Conservation (phyloP, 2,797 vertebrate species). For the Graptemys geographica region DNA sequence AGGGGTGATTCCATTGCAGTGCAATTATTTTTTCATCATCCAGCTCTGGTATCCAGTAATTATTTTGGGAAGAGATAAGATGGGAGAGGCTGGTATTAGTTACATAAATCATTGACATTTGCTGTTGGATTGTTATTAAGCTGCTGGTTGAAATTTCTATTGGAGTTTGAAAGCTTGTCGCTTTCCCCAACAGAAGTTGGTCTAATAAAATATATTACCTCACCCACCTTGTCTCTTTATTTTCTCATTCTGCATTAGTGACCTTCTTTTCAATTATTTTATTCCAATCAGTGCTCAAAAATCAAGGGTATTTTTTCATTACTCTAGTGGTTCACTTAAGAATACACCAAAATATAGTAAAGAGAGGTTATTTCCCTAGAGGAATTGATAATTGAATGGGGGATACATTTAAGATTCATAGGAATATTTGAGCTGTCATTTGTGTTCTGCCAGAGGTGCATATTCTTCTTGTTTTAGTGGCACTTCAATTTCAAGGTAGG, state of each 20-base stretch:
- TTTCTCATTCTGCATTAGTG: background rate
- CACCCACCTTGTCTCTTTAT: background rate
- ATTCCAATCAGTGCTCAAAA: conserved; percentile 11
- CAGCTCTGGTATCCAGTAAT: background rate
- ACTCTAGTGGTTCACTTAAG: background rate
- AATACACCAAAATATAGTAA: background rate
- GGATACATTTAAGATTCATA: conserved; percentile 29
- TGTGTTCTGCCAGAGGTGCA: background rate
- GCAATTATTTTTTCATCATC: background rate
- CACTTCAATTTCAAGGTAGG: conserved; percentile 7
- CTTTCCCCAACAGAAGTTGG: background rate
- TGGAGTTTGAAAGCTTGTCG: background rate
- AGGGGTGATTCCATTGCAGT: background rate
- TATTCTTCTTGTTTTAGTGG: conserved; percentile 23
- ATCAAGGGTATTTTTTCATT: background rate
- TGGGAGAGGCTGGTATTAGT: background rate
- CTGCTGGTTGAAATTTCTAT: background rate
- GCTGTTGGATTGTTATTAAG: background rate
- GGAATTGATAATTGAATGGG: background rate
- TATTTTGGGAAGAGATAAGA: background rate
- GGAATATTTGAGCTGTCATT: background rate
- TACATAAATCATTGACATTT: background rate
- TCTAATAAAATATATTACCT: background rate
- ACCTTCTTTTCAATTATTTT: background rate
- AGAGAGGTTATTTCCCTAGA: background rate